These are phyloP conservation scores for Netelia melanura DNA, from an alignment of 2,888 invertebrate species.

Conservation along the genomic window DNA sequence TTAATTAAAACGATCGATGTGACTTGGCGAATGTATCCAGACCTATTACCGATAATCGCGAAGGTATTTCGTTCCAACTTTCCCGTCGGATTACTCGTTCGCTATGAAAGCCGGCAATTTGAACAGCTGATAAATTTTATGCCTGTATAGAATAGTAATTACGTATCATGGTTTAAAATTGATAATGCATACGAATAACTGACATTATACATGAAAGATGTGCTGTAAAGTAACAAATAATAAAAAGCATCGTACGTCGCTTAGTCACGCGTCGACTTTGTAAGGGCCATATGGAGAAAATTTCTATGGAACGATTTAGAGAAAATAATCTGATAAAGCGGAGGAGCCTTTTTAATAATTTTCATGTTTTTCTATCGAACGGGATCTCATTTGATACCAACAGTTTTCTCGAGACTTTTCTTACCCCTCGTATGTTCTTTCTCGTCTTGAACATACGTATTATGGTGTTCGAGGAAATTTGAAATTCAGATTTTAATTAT, in stretches of 20 bases:
- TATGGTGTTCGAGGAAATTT: slow-evolving; percentile 32
- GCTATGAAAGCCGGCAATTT: slow-evolving; percentile 23
- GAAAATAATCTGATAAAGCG: slow-evolving; percentile 16
- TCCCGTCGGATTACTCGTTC: neutral
- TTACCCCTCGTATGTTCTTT: neutral
- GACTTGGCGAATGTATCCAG: neutral
- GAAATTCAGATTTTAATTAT: slow-evolving; percentile 61
- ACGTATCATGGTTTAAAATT: neutral
- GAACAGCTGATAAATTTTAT: slow-evolving; percentile 42
- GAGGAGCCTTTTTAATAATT: slow-evolving; percentile 25
- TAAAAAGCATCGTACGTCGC: slow-evolving; percentile 20
- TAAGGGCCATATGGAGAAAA: too few relatives aligned
- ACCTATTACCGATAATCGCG: slow-evolving; percentile 16
- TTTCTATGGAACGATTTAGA: too few relatives aligned
- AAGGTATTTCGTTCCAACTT: neutral
- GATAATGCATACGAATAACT: too few relatives aligned
- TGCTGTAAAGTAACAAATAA: too few relatives aligned
- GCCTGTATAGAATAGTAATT: neutral
- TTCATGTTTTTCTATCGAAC: slow-evolving; percentile 17
- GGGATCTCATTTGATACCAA: slow-evolving; percentile 8
- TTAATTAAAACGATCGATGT: slow-evolving; percentile 37
- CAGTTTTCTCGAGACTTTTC: slow-evolving; percentile 22
- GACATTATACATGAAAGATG: too few relatives aligned
- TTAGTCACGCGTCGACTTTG: slow-evolving; percentile 20
- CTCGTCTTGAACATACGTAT: neutral